phyloP scores from a whole-genome alignment of 2,888 invertebrate species.

The Oxytorus armatus region DNA sequence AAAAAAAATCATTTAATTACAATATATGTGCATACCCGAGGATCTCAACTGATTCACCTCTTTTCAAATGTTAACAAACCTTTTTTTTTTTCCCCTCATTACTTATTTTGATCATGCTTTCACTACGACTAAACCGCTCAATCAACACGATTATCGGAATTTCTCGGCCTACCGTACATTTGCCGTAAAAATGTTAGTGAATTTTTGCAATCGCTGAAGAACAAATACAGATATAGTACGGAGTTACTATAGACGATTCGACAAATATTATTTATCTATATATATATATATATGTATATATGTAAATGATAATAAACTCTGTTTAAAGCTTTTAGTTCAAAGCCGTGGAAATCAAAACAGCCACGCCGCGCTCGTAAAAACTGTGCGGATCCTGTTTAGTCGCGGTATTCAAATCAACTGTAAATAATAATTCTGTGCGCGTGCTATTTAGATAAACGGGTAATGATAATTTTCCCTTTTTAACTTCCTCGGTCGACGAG shows the following conservation, averaged over 20 bases:
- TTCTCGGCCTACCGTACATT: too few species aligned
- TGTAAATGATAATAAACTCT: neutral
- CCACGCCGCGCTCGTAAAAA: constrained; percentile 99
- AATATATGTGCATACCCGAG: too few species aligned
- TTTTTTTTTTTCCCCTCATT: too few species aligned
- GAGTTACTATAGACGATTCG: constrained; percentile 25
- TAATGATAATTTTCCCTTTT: constrained; percentile 91
- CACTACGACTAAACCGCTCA: too few species aligned
- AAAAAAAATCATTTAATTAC: constrained; percentile 69
- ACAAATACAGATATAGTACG: constrained; percentile 47
- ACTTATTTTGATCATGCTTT: too few species aligned
- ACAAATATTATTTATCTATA: constrained; percentile 1
- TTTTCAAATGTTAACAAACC: too few species aligned
- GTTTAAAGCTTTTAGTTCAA: constrained; percentile 87
- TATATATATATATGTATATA: too few species aligned
- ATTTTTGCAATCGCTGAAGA: too few species aligned
- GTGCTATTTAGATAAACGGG: constrained; percentile 99
- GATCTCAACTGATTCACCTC: too few species aligned
- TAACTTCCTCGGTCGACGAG: constrained; percentile 85
- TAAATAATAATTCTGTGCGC: constrained; percentile 96
- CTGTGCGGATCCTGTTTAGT: constrained; percentile 96
- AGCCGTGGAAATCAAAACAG: constrained; percentile 96
- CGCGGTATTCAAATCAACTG: constrained; percentile 96
- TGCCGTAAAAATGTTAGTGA: too few species aligned
- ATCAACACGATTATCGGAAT: too few species aligned